These are phyloP conservation scores for Fulica atra DNA, from an alignment of 2,113 vertebrate genomes.

Conservation along the genomic window DNA sequence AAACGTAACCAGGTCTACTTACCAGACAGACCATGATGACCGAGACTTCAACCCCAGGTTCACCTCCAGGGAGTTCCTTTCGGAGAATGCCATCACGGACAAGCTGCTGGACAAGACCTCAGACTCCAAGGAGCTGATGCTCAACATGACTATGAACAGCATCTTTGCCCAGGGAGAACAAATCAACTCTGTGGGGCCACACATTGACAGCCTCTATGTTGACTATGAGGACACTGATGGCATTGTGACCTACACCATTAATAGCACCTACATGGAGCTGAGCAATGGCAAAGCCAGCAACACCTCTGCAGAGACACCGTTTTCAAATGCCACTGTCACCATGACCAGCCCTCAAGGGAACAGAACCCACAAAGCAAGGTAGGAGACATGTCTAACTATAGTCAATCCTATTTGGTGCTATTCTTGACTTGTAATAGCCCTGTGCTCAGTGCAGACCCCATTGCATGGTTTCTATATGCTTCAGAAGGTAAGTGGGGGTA, in stretches of 20 bases:
- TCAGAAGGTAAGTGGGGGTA: slow-evolving; percentile 54
- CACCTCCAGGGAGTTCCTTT: slow-evolving; percentile 74
- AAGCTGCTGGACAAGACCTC: slow-evolving; percentile 77
- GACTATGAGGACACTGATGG: slow-evolving; percentile 80
- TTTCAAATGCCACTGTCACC: slow-evolving; percentile 81
- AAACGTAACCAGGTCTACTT: slow-evolving; percentile 72
- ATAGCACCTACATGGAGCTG: slow-evolving; percentile 85
- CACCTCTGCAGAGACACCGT: slow-evolving; percentile 75
- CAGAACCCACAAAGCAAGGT: slow-evolving; percentile 93
- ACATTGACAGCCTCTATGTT: slow-evolving; percentile 67
- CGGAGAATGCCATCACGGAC: slow-evolving; percentile 86
- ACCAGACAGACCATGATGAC: slow-evolving; percentile 60
- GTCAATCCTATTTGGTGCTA: not conserved
- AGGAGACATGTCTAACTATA: not conserved
- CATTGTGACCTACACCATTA: slow-evolving; percentile 54
- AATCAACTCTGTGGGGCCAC: slow-evolving; percentile 66
- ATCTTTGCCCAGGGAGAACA: slow-evolving; percentile 79
- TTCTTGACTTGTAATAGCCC: not conserved
- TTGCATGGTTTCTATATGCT: not conserved
- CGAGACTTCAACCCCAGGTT: slow-evolving; percentile 33
- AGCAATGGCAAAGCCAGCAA: slow-evolving; percentile 78
- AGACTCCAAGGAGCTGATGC: slow-evolving; percentile 75
- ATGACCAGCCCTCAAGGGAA: slow-evolving; percentile 67
- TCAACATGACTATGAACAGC: slow-evolving; percentile 87
- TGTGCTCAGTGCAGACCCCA: not conserved